Evolutionary conservation across 1,140 invertebrate genomes (phyloP).

Genomic region (Bradynema listronoti): DNA sequence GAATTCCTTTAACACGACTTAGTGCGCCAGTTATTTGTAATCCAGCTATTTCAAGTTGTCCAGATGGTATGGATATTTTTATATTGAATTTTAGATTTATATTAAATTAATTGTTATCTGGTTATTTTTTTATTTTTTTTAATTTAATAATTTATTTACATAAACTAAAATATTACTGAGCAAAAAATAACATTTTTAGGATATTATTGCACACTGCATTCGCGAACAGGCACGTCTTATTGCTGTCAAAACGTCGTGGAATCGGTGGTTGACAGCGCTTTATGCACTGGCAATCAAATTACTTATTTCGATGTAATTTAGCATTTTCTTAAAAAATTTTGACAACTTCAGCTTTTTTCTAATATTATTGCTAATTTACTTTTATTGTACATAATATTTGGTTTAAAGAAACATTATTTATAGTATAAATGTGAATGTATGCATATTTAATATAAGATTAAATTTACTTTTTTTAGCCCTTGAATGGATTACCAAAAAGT

Average conservation of each 20-base stretch:
- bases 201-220: slow-evolving; percentile 53
- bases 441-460: slow-evolving; percentile 14
- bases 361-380: background rate
- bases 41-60: slow-evolving; percentile 52
- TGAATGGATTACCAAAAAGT: slow-evolving; percentile 45
- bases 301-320: slow-evolving; percentile 44
- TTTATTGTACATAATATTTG: slow-evolving; percentile 8
- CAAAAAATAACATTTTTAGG: slow-evolving; percentile 35
- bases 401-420: slow-evolving; percentile 8
- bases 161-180: background rate
- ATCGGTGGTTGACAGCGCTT: slow-evolving; percentile 8
- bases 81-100: no score
- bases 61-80: slow-evolving; percentile 44
- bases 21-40: slow-evolving; percentile 55
- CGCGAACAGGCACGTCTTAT: slow-evolving; percentile 54
- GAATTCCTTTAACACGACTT: slow-evolving; percentile 52
- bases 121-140: no score
- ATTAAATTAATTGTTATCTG: no score
- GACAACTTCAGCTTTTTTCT: slow-evolving; percentile 6
- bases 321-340: slow-evolving; percentile 4
- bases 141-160: no score
- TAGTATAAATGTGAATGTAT: background rate
- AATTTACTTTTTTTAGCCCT: slow-evolving; percentile 29
- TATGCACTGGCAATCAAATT: slow-evolving; percentile 46
- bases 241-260: slow-evolving; percentile 46